These are phyloP conservation scores for Apomyelois bistriatella DNA, from an alignment of 2,888 invertebrate genomes.

Conservation along the genomic window DNA sequence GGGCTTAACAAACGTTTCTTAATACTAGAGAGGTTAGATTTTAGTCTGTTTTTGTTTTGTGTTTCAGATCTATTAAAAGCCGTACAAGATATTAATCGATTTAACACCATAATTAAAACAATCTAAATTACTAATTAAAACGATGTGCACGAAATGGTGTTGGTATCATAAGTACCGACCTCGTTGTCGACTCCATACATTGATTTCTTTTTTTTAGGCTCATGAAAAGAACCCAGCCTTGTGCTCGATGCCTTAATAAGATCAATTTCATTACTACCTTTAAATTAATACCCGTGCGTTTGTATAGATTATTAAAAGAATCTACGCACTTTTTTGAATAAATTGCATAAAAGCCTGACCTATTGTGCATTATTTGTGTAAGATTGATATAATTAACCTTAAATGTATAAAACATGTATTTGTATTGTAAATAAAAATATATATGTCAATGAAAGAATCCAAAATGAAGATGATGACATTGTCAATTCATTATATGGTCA, in stretches of 20 bases:
- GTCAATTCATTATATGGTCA: not conserved
- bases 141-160: not conserved
- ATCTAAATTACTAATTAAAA: slow-evolving; percentile 2
- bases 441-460: not conserved
- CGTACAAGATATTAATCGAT: too few species aligned
- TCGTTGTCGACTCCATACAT: not conserved
- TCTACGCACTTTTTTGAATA: not conserved
- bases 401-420: too few species aligned
- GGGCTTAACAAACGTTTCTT: too few species aligned
- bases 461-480: not conserved
- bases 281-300: not conserved
- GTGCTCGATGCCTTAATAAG: not conserved
- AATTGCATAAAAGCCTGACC: too few species aligned
- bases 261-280: not conserved
- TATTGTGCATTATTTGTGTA: too few species aligned
- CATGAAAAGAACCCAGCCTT: slow-evolving; percentile 1
- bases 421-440: not conserved
- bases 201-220: not conserved
- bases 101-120: not conserved
- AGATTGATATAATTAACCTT: too few species aligned
- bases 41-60: too few species aligned
- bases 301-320: not conserved
- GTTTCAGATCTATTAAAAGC: too few species aligned
- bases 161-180: not conserved
- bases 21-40: too few species aligned